Evolutionary conservation across 1,140 invertebrate species (phyloP).

Genomic region (Cydia splendana): DNA sequence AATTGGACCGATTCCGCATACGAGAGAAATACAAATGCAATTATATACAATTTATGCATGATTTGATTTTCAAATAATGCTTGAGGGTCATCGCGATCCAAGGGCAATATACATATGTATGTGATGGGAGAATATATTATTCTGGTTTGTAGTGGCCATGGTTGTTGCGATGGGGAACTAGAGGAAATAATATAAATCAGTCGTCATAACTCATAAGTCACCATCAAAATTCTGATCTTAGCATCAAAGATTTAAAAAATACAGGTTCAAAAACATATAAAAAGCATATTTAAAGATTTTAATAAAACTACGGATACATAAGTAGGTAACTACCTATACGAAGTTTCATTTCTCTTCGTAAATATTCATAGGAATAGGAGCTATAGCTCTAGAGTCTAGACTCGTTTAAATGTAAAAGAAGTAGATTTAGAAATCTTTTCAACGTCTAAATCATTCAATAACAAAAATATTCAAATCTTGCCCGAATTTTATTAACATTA

Average conservation of each 20-base stretch:
- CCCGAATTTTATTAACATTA: not conserved
- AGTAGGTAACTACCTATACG: too few species aligned
- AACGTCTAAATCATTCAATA: not conserved
- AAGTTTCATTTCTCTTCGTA: not conserved
- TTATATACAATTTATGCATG: conserved; percentile 27
- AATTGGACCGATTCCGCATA: conserved; percentile 10
- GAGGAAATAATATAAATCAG: not conserved
- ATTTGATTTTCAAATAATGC: conserved; percentile 32
- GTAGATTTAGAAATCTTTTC: not conserved
- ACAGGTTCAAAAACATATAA: too few species aligned
- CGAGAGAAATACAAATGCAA: conserved; percentile 30
- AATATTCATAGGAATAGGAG: not conserved
- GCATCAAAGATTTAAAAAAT: too few species aligned
- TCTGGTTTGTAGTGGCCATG: conserved; percentile 3
- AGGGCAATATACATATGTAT: conserved; percentile 28
- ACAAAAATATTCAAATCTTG: not conserved
- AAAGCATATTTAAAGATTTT: too few species aligned
- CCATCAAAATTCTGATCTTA: not conserved
- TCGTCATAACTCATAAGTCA: not conserved
- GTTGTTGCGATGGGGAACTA: conserved; percentile 14
- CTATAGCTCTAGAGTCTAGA: too few species aligned
- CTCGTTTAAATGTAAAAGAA: not conserved
- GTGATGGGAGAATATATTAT: conserved; percentile 4
- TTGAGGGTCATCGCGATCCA: conserved; percentile 13
- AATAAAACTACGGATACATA: too few species aligned